A percentile compares a stretch with the other conserved stretches of the same genome.
Evolutionary conservation across 1,140 invertebrate genomes (phyloP).

Genomic region (Caerostris darwini): DNA sequence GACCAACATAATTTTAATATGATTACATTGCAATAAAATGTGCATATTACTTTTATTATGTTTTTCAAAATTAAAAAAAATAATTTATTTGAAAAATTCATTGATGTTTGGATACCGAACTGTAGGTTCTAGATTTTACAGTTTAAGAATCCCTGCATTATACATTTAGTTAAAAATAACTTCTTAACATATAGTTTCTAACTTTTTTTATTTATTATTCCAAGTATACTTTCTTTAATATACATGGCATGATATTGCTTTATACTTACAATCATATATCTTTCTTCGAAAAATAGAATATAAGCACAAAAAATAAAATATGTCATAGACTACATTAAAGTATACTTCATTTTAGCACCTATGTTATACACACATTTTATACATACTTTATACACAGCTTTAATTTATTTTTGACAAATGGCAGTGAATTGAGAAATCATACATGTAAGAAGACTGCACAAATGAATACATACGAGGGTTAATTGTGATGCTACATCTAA

Average conservation of each 20-base stretch:
- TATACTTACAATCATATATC: conserved; percentile 20
- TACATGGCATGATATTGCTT: conserved; percentile 47
- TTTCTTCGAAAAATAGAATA: conserved; percentile 57
- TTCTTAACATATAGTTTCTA: too few relatives aligned
- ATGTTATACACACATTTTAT: conserved; percentile 67
- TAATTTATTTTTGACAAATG: conserved; percentile 43
- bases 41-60: too few relatives aligned
- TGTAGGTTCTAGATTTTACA: too few relatives aligned
- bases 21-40: too few relatives aligned
- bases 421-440: conserved; percentile 53
- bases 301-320: conserved; percentile 58
- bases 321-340: conserved; percentile 51
- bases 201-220: too few relatives aligned
- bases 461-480: not conserved
- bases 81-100: too few relatives aligned
- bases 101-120: too few relatives aligned
- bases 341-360: conserved; percentile 66
- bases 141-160: too few relatives aligned
- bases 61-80: too few relatives aligned
- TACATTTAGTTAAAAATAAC: too few relatives aligned
- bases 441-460: not conserved
- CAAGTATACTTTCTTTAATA: not conserved
- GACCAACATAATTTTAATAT: too few relatives aligned
- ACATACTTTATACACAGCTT: conserved; percentile 60
- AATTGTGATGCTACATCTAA: not conserved